These are phyloP conservation scores for Lasioglossum calceatum DNA, from an alignment of 2,888 invertebrate species.

Conservation along the genomic window DNA sequence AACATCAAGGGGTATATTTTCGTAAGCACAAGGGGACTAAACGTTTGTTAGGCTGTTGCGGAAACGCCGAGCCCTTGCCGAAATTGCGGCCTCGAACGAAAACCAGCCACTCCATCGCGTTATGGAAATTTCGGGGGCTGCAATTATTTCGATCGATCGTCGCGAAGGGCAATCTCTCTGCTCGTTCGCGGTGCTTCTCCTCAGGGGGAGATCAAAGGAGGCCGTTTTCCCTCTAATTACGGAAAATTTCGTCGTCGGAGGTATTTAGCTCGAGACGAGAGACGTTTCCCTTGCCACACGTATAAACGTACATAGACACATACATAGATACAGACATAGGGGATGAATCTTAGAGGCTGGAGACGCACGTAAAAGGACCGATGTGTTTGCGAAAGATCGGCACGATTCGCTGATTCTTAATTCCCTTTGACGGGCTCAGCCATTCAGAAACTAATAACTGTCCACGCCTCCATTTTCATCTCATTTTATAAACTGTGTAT, in stretches of 20 bases:
- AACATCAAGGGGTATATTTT: background rate
- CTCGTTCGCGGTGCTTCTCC: constrained; percentile 50
- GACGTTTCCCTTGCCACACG: constrained; percentile 40
- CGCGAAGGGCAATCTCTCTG: constrained; percentile 30
- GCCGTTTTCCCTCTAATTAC: constrained; percentile 60
- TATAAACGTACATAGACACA: background rate
- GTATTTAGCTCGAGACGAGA: constrained; percentile 50
- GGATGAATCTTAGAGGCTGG: constrained; percentile 18
- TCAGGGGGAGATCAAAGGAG: constrained; percentile 57
- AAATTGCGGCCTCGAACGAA: constrained; percentile 5
- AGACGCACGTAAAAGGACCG: constrained; percentile 16
- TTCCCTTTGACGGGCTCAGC: background rate
- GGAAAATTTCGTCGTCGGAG: constrained; percentile 58
- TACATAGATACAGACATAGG: background rate
- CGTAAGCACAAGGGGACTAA: background rate
- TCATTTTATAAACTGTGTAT: background rate
- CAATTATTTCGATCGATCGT: constrained; percentile 57
- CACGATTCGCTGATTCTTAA: constrained; percentile 16
- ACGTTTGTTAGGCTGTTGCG: background rate
- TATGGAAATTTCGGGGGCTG: constrained; percentile 48
- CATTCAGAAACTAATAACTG: background rate
- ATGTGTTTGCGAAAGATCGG: constrained; percentile 22
- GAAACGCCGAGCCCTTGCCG: background rate
- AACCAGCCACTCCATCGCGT: background rate
- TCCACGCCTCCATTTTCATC: background rate